These are phyloP conservation scores for Origma solitaria DNA, from an alignment of 2,113 vertebrate genomes.

Conservation along the genomic window DNA sequence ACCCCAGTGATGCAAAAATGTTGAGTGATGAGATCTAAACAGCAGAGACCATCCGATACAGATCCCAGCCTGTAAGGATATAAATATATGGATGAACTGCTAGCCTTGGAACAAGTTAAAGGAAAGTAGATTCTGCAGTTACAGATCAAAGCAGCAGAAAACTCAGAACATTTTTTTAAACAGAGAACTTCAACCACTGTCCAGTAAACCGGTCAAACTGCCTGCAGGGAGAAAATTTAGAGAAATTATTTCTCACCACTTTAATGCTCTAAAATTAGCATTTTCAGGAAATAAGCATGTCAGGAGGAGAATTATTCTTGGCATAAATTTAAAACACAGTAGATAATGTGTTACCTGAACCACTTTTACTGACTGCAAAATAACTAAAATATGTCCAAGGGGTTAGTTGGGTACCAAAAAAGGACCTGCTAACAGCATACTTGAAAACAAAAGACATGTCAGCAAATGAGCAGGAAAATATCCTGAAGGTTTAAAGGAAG, in stretches of 20 bases:
- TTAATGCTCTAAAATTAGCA: background rate
- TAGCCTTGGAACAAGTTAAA: conserved; percentile 8
- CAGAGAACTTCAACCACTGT: background rate
- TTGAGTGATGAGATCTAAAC: background rate
- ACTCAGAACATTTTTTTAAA: background rate
- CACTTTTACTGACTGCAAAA: background rate
- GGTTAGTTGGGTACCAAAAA: background rate
- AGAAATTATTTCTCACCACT: background rate
- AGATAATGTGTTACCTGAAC: background rate
- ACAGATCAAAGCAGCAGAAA: conserved; percentile 30
- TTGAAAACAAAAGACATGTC: conserved; percentile 29
- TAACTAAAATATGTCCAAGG: background rate
- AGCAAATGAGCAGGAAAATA: conserved; percentile 46
- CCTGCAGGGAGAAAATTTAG: background rate
- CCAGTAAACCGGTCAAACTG: background rate
- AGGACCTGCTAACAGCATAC: background rate
- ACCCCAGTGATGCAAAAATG: background rate
- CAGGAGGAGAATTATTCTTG: background rate
- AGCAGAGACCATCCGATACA: background rate
- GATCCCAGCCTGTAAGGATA: background rate
- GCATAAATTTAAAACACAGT: background rate
- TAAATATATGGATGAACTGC: conserved; percentile 32
- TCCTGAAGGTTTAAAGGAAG: conserved; percentile 40
- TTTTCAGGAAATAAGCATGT: background rate
- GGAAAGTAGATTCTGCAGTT: background rate